Percentiles rank a stretch among this genome's conserved stretches.
Evolutionary conservation across 2,888 invertebrate species (phyloP).

Genomic region (Mactromeris polynyma): DNA sequence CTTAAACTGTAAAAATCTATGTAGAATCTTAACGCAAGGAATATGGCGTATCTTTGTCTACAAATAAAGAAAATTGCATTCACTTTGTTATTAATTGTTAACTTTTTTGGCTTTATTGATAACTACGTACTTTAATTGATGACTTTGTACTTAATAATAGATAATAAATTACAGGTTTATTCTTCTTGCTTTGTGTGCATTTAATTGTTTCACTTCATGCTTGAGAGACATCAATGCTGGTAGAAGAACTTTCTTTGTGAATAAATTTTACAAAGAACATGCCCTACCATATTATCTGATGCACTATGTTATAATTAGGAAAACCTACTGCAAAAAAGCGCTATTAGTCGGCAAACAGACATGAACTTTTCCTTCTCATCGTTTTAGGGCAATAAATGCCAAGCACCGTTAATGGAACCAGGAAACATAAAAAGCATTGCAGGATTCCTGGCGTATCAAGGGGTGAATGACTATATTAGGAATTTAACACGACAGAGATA

Average conservation of each 20-base stretch:
- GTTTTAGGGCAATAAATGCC: slow-evolving; percentile 12
- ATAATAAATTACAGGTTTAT: neutral
- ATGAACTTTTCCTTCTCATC: neutral
- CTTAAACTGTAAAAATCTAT: no score
- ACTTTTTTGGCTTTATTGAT: no score
- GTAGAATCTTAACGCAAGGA: no score
- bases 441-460: neutral
- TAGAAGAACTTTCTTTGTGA: neutral
- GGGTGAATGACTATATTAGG: neutral
- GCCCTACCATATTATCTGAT: neutral
- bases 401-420: neutral
- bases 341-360: slow-evolving; percentile 4
- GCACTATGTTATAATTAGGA: slow-evolving; percentile 10
- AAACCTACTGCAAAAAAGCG: neutral
- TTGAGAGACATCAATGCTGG: neutral
- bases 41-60: neutral
- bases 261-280: neutral
- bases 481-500: neutral
- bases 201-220: neutral
- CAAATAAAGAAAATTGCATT: neutral
- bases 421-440: neutral
- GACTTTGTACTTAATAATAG: neutral
- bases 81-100: neutral
- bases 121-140: no score
- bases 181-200: neutral